Percentiles rank a stretch among this genome's conserved stretches.
phyloP scores from a whole-genome alignment of 2,888 invertebrate species.

The Morpho achilles region DNA sequence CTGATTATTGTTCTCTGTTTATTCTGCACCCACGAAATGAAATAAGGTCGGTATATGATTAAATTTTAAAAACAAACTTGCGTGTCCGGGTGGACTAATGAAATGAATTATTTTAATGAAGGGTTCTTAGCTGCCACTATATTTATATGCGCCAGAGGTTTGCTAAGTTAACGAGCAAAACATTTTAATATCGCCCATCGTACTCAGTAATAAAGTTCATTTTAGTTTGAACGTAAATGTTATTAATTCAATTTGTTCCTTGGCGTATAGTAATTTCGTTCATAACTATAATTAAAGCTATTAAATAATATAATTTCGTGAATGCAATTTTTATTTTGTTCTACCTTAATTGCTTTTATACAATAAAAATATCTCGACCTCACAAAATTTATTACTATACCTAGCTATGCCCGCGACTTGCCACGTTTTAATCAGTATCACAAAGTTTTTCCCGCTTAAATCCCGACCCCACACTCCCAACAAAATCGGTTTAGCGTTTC shows the following conservation, averaged over 20 bases:
- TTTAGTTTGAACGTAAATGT: conserved; percentile 3
- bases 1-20: conserved; percentile 29
- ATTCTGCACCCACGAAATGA: conserved; percentile 27
- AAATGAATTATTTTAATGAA: conserved; percentile 70
- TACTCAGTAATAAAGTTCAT: neutral
- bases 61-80: conserved; percentile 57
- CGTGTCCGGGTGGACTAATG: conserved; percentile 59
- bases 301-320: conserved; percentile 42
- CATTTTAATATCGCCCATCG: conserved; percentile 9
- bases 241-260: conserved; percentile 20
- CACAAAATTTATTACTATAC: no score
- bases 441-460: no score
- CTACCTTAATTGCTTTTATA: conserved; percentile 5
- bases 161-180: conserved; percentile 10
- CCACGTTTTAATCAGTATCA: no score
- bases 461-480: no score
- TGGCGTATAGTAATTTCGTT: conserved; percentile 25
- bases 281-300: conserved; percentile 37
- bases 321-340: conserved; percentile 18
- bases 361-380: no score
- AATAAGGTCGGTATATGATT: conserved; percentile 42
- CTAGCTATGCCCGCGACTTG: no score
- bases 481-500: no score
- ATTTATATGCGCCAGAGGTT: conserved; percentile 26
- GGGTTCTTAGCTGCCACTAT: conserved; percentile 36